Evolutionary conservation across 2,797 vertebrate genomes (phyloP), one percentile per base, ranked within the genome.

Genomic region (Ptychadena robeensis): DNA sequence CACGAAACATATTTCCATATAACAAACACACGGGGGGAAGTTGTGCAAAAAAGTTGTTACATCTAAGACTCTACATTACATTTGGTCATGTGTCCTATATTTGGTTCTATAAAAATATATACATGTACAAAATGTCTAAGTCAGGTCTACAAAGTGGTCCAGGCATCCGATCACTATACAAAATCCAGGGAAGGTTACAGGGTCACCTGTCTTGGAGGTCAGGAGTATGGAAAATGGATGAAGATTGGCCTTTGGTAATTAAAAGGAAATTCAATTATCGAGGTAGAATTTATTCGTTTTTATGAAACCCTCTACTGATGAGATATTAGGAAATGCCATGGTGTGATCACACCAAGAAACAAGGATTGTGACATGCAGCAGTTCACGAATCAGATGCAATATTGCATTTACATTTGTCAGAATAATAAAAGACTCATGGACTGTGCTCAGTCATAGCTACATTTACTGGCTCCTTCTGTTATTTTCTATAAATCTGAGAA

Each of bases 61-160:
- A 86, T 31, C 63, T 86, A 87, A 69, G 87, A 59, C 79, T 86
- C 83, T 87, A 92, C 91, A 88, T 88, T 84, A 89, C 80, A 70
- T 18, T 34, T 84, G 85, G 88, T 88, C 70, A 88, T 59, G 64
- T 82, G 74, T 81, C 48, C 38, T 35, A 87, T 74, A 78, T 82
- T 88, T 89, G 84, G 32, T 77, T 70, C 89, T 91, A 89, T 91
- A 93, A 94, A 94, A 94, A 93, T 92, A 93, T 92, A 93, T 85
- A 91, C 90, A 91, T 82, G 77, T 93, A 94, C 86, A 94, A 94
- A 94, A 93, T 89, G 87, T 90, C 87, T 73, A 79, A 34, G 27
- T 79, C 63, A 22, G 40, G 22, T 44, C 69, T 84, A 84, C 48
- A 80, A 84, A 84, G 65, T 34, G 34, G 22, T 44, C n/a, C 38